Evolutionary conservation across 2,888 invertebrate species (phyloP), one percentile per base, ranked within the genome.

Genomic region (Leucophora obtusa): DNA sequence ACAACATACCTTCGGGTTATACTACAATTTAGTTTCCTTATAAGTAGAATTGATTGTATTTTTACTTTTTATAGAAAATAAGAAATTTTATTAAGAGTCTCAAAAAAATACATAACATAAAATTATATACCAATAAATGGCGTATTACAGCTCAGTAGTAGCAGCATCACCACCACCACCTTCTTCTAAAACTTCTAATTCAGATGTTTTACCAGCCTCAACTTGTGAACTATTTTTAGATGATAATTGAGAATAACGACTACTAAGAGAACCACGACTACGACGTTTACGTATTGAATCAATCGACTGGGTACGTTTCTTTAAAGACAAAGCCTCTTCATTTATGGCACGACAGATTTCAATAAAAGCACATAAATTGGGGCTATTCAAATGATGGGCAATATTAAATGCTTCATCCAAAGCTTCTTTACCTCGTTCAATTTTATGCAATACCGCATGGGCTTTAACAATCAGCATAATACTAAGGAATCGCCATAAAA

Each of bases 401-500:
- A 88, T 79, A 0, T 17, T 24, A 14, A 80, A 83, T n/a, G 88
- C 87, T 7, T 79, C 83, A 2, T 85, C 84, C 2, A 89, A 82
- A 0, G 84, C 85, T 5, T 87, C 87, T n/a, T 85, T 84, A 66
- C 86, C 85, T 0, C 86, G 86, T 63, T 89, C 89, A 18, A 86
- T 85, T 71, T 88, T 88, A 54, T 86, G 86, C 2, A 88, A 84
- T 1, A 87, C 83, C 0, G 88, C 87, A 71, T 89, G 86, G 2
- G 88, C 85, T 62, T 89, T 88, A 28, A 86, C 86, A 69, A 86
- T 83, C 10, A 87, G 14, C 84, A 89, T 84, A 2, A 85, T 83
- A 58, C 86, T 84, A 0, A 88, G 80, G 15, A 89, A 87, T 21
- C 85, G 83, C 89, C 89, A 89, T 11, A 88, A 83, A 4, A 82